A percentile compares a stretch with the other conserved stretches of the same genome.
phyloP scores from a whole-genome alignment of 2,888 invertebrate species.

The Papilio protenor region DNA sequence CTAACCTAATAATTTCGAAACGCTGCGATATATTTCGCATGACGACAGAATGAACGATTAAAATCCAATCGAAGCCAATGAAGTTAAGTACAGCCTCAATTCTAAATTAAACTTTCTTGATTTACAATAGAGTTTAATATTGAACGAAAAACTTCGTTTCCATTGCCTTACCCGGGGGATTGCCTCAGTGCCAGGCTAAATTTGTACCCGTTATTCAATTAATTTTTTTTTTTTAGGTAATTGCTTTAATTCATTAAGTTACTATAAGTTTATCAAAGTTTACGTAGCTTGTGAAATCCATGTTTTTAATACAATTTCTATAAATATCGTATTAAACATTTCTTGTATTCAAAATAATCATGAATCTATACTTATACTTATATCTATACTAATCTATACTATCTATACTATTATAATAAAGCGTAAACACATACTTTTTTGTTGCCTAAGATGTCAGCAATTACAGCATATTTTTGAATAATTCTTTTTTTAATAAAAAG shows the following conservation, averaged over 20 bases:
- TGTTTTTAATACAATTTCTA: neutral
- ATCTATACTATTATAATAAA: no score
- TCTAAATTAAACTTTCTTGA: neutral
- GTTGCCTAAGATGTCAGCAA: no score
- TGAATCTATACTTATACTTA: no score
- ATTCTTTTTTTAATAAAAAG: no score
- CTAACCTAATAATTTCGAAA: neutral
- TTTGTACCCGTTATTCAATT: neutral
- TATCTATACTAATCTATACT: no score
- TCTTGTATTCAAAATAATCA: no score
- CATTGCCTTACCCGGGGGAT: neutral
- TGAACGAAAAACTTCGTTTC: neutral
- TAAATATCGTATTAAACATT: neutral
- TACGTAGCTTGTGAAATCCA: neutral
- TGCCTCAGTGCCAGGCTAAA: neutral
- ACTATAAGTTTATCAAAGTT: neutral
- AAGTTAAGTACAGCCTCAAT: neutral
- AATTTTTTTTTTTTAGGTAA: neutral
- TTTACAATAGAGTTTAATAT: neutral
- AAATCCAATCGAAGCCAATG: conserved; percentile 18
- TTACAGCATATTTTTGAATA: no score
- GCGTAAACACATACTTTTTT: no score
- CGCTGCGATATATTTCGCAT: conserved; percentile 1
- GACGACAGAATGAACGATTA: neutral
- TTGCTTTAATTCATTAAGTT: neutral